Base-by-base conservation (phyloP, 2,888 invertebrate genomes). In the Abrostola tripartita region DNA sequence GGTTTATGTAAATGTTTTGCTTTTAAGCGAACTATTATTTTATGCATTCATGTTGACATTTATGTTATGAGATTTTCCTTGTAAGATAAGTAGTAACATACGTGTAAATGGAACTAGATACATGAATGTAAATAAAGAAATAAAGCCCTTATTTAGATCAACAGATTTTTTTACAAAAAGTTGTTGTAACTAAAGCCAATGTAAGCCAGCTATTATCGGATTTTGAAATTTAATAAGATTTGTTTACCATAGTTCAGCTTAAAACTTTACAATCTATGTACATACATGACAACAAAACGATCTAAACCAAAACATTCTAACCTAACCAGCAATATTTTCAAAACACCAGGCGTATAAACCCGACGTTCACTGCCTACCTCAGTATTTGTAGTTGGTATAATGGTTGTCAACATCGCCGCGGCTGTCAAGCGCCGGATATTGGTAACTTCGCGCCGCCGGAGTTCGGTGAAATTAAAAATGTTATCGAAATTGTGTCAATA, bases 391-490 rank as follows among this genome's bases (percentile, higher is more conserved):
- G 38, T 37, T 50, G 44, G 77, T 82, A 78, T 78, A 74, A 77
- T 78, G 64, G 71, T 53, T 78, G 76, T 80, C 78, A 86, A 82
- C 82, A 82, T 83, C 81, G 78, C 70, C 74, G 61, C 50, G 57
- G 59, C 53, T 65, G 54, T 65, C 81, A 81, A 83, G 80, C 68
- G 50, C 78, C 83, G 84, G 84, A 84, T 81, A 83, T 85, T 85
- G 68, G 52, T 56, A 50, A 54, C 57, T 58, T 64, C 64, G 51
- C 58, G 41, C 55, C 49, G 37, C 44, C 36, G 11, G 7, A 10
- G 51, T 49, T 24, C 44, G 53, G 49, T 14, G 37, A 66, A 72
- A 72, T 65, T 66, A 76, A 73, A 65, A 68, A 60, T 14, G 11
- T 0, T 55, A 58, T 55, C 54, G 49, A 53, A 59, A 62, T 52